Conservation (phyloP, 2,113 vertebrate species). For the Xyliphius kryptos region DNA sequence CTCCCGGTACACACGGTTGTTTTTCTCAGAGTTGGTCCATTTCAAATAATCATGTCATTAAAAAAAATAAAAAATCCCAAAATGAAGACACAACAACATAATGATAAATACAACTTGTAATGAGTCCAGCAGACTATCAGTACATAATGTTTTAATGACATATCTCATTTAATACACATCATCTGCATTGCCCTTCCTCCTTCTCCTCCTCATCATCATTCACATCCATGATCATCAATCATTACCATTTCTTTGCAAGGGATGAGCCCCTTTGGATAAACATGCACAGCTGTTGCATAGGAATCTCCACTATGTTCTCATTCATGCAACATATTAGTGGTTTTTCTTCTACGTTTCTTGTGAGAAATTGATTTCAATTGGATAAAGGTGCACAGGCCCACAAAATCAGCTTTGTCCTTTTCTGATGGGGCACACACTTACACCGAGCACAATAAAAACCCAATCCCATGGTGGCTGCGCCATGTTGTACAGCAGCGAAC, state of each 20-base stretch:
- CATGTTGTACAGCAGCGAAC: conserved; percentile 32
- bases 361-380: conserved; percentile 41
- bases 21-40: too few species aligned
- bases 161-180: conserved; percentile 46
- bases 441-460: conserved; percentile 11
- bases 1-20: too few species aligned
- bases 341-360: conserved; percentile 42
- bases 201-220: conserved; percentile 26
- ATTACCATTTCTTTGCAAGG: conserved; percentile 35
- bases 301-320: conserved; percentile 50
- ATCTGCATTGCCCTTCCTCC: conserved; percentile 30
- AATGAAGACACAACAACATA: conserved; percentile 34
- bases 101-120: conserved; percentile 48
- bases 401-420: conserved; percentile 6
- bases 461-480: conserved; percentile 17
- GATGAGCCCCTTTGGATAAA: conserved; percentile 45
- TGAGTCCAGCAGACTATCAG: conserved; percentile 43
- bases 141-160: conserved; percentile 49
- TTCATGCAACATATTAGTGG: conserved; percentile 49
- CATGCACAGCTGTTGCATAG: conserved; percentile 51
- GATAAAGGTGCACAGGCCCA: conserved; percentile 27
- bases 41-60: too few species aligned
- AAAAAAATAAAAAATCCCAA: background rate
- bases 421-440: conserved; percentile 11
- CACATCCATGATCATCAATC: conserved; percentile 26